phyloP scores from a whole-genome alignment of 2,797 vertebrate species.

The Mus caroli region DNA sequence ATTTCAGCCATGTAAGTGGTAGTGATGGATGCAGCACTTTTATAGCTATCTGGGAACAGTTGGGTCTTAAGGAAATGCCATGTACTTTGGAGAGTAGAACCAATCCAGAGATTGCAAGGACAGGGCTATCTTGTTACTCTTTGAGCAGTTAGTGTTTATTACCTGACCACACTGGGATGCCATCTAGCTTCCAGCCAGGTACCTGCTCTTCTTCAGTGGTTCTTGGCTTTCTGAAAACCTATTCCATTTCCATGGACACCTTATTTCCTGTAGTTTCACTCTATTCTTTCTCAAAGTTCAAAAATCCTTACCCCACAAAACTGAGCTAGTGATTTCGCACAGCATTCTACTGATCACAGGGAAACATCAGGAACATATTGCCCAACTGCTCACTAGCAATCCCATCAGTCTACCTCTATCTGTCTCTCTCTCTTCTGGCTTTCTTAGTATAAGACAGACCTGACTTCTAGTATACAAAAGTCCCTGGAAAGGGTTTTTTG shows the following conservation, averaged over 20 bases:
- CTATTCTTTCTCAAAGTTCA: constrained; percentile 3
- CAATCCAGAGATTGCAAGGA: not conserved
- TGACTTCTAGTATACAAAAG: not conserved
- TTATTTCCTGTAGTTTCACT: not conserved
- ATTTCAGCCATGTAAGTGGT: not conserved
- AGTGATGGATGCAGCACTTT: not conserved
- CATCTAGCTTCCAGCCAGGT: not conserved
- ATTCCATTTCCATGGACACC: not conserved
- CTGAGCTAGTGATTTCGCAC: not conserved
- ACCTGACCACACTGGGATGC: not conserved
- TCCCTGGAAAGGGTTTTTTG: not conserved
- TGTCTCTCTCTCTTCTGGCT: not conserved
- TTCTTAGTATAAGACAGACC: not conserved
- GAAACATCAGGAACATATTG: not conserved
- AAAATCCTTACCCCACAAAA: not conserved
- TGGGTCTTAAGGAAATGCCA: not conserved
- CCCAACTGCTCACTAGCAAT: not conserved
- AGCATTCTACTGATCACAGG: not conserved
- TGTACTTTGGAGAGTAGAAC: not conserved
- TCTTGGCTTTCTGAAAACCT: not conserved
- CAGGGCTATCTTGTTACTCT: not conserved
- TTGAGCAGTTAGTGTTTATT: not conserved
- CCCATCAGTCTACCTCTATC: not conserved
- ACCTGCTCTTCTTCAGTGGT: not conserved
- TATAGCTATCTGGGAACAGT: not conserved